Base-by-base conservation (phyloP, 2,113 vertebrate genomes). In the Microtus oregoni region DNA sequence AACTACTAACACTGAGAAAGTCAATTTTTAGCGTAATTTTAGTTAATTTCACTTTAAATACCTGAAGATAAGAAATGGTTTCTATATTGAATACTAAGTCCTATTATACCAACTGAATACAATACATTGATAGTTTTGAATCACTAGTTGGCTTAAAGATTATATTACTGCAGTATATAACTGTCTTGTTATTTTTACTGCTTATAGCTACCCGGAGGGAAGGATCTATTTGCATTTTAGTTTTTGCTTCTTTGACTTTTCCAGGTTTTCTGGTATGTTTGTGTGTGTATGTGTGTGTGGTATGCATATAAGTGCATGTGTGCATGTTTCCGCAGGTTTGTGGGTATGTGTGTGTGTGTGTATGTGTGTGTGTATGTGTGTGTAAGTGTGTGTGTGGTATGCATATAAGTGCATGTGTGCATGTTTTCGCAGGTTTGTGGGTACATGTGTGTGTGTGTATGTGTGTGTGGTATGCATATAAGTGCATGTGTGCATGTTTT, bases 31-130 rank as follows among this genome's bases (percentile, higher is more conserved):
- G 50, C 47, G 77, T 86, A 76, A 68, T 76, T 95, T 91, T 78
- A 86, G n/a, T 87, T 81, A 86, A 78, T 76, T 92, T 91, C 19
- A 88, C 79, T 76, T 94, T 94, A 81, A 94, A 68, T 78, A 91
- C 13, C 17, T 12, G 38, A 32, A 70, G 76, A 58, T 76, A 19
- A 13, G 13, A 77, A 92, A 85, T 89, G 20, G 68, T 3, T 91
- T 83, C 26, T 75, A 0, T 77, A 44, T 14, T 86, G 30, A 38
- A n/a, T 30, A 94, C 55, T 47, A 78, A 91, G 4, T 3, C 92
- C 41, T 38, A 44, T 90, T 52, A 5, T 78, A 4, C 38, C 38
- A 87, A 41, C 58, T 91, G 22, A 94, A 47, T 28, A 78, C 3
- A 44, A 9, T 28, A 65, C 9, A 55, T 1, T 67, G 20, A 12